Base-by-base conservation (phyloP, 2,888 invertebrate genomes). In the Mayetiola destructor region DNA sequence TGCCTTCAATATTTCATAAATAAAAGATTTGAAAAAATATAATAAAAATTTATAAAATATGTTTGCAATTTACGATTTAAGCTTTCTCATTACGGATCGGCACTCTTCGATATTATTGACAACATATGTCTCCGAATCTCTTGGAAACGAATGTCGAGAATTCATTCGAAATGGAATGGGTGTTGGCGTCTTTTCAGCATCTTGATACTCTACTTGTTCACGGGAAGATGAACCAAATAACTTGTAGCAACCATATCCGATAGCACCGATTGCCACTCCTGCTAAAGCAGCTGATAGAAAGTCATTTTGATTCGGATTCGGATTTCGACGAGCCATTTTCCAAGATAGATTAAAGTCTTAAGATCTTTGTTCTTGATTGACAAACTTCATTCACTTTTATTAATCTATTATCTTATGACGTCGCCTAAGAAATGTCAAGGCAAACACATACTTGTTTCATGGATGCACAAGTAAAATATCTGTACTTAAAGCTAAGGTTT, bases 21-120 rank as follows among this genome's bases (percentile, higher is more conserved):
- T 18, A 39, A 39, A 8, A 12, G 6, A 18, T 18, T 3, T 6
- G 23, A 59, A 61, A 21, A 39, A 55, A 57, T 42, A 48, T 10
- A 12, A 29, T 18, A 40, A 32, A 18, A 18, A 27, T 30, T 27
- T n/a, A 16, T 39, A n/a, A 23, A 35, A 29, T 14, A 56, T n/a
- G 2, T 21, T n/a, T 48, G n/a, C 35, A 21, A 14, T 65, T 65
- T 57, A 74, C 74, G 61, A 65, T 62, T 67, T 68, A 2, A 74
- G 59, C 27, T 65, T 65, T 21, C 59, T 59, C 0, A 71, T 60
- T 3, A 71, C 62, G 12, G 62, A 59, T 18, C 66, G 61, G 18
- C 69, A 71, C 55, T 69, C 66, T 16, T 67, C 65, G 3, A 59
- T 35, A 3, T 65, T 65, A 58, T 67, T 69, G 2, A 74, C 64